Evolutionary conservation across 2,888 invertebrate species (phyloP), one percentile per base, ranked within the genome.

Genomic region (Schizaphis graminum): DNA sequence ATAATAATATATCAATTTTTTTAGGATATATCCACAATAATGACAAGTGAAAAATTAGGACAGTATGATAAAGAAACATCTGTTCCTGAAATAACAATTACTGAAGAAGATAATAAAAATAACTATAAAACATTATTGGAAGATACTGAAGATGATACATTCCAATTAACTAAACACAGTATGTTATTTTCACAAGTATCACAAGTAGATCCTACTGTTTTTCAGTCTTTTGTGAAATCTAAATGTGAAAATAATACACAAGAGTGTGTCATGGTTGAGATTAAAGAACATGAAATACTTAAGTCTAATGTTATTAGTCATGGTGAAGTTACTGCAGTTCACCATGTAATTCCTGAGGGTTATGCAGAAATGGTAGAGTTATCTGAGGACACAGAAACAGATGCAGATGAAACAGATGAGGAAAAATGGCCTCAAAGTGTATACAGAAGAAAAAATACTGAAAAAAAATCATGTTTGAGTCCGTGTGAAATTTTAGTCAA

Each of bases 171-270:
- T 26, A 96, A 97, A 95, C 97, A 97, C 95, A 97, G 97, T 95
- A 96, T 96, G 84, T 96, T 97, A 26, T 97, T 97, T 95, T 97
- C 97, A 16, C 97, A 97, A 96, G 97, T 97, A 95, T 97, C 97
- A 0, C 96, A 96, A 49, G 96, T 86, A 94, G 94, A 94, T 86
- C 90, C 94, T 84, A 49, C 67, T 1, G 24, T 41, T 97, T 95
- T 87, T 47, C 93, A 89, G 90, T 90, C 93, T 91, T 53, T 86
- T 61, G 90, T 91, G 47, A 90, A 94, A 86, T 91, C 94, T 91
- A 94, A 90, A 67, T 56, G n/a, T 93, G 90, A 91, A 89, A 94
- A 67, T 85, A 95, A 95, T 94, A 90, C 87, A 28, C 89, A 94
- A 67, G 94, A 92, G 61, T 94, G 94, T 92, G 94, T 95, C 94